These are phyloP conservation scores for Melopsittacus undulatus DNA, from an alignment of 2,797 vertebrate genomes.

Conservation along the genomic window DNA sequence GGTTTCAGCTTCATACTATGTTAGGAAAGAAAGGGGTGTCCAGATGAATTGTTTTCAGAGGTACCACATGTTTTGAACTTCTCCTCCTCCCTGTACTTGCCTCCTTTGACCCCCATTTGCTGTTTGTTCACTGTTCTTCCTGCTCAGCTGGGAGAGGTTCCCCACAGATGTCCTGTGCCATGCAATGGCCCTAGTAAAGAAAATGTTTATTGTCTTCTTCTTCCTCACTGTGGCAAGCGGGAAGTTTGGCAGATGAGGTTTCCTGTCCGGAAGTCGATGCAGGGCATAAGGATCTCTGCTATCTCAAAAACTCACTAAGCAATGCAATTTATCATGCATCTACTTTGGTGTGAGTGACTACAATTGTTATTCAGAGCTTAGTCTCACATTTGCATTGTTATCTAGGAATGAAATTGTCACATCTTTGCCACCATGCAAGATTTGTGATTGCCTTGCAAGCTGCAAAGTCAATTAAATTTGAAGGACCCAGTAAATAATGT, in stretches of 20 bases:
- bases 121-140: conserved; percentile 2
- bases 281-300: conserved; percentile 3
- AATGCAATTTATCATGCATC: not conserved
- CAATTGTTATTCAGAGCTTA: conserved; percentile 17
- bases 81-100: not conserved
- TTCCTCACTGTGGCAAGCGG: conserved; percentile 18
- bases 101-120: not conserved
- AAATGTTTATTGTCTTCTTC: not conserved
- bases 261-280: not conserved
- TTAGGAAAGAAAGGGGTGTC: not conserved
- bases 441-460: conserved; percentile 20
- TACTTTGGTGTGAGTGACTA: not conserved
- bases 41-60: not conserved
- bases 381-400: conserved; percentile 38
- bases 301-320: not conserved
- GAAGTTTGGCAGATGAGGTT: conserved; percentile 15
- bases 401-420: conserved; percentile 17
- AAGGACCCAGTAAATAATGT: conserved; percentile 4
- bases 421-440: not conserved
- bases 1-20: not conserved
- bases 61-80: not conserved
- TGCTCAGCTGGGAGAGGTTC: not conserved
- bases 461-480: conserved; percentile 30
- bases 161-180: conserved; percentile 1
- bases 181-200: not conserved